phyloP scores from a whole-genome alignment of 2,888 invertebrate genomes.

The Meiosimyza platycephala region DNA sequence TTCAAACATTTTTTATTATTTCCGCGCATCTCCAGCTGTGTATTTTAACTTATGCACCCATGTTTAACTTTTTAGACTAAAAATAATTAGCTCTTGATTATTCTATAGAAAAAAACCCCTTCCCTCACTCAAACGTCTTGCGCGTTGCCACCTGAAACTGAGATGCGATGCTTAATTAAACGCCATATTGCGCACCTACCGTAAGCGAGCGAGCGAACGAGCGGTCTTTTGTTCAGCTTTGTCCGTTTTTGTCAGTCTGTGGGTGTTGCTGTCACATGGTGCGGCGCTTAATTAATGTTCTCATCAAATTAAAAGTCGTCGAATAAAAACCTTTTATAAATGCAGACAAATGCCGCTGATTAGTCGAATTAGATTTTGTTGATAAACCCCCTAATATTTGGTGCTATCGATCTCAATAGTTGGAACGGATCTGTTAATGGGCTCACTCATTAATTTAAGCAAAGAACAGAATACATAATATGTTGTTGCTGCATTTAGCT shows the following conservation, averaged over 20 bases:
- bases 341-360: constrained; percentile 31
- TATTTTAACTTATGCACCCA: not conserved
- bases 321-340: not conserved
- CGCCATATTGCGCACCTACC: constrained; percentile 17
- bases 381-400: too few species aligned
- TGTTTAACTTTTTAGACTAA: not conserved
- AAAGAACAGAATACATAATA: too few species aligned
- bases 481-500: too few species aligned
- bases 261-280: constrained; percentile 21
- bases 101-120: not conserved
- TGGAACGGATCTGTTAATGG: too few species aligned
- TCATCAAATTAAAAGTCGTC: not conserved
- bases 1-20: not conserved
- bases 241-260: not conserved
- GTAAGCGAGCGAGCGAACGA: not conserved
- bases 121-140: not conserved
- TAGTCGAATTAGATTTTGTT: constrained; percentile 3
- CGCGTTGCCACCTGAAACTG: constrained; percentile 15
- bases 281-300: constrained; percentile 27
- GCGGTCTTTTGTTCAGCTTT: not conserved
- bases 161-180: constrained; percentile 25
- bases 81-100: constrained; percentile 19
- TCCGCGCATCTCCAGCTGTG: constrained; percentile 17
- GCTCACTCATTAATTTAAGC: too few species aligned
- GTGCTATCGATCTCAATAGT: too few species aligned